Evolutionary conservation across 2,113 vertebrate species (phyloP).

Genomic region (Tragelaphus buxtoni): DNA sequence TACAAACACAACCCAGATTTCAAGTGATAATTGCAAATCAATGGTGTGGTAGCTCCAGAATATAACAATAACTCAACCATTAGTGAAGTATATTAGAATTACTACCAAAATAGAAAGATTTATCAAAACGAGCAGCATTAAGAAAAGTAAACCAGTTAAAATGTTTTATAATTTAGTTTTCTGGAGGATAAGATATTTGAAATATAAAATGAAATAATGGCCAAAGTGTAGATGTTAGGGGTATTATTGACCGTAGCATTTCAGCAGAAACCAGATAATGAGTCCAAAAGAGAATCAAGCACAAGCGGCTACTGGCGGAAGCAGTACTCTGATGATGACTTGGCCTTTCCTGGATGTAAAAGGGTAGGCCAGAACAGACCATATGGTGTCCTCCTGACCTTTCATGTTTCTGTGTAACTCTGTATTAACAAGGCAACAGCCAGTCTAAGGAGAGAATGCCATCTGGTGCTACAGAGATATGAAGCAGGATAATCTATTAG

Average conservation of each 20-base stretch:
- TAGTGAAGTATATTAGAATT: background rate
- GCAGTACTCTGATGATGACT: constrained; percentile 42
- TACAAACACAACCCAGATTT: background rate
- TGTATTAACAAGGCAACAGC: constrained; percentile 53
- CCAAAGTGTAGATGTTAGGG: fast-evolving
- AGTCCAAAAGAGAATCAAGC: background rate
- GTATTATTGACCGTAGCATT: background rate
- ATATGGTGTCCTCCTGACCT: constrained; percentile 72
- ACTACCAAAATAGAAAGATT: background rate
- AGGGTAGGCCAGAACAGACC: constrained; percentile 50
- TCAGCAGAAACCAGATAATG: background rate
- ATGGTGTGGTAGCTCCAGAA: no score
- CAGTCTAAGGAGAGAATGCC: constrained; percentile 48
- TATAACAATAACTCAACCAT: background rate
- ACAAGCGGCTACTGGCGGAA: constrained; percentile 26
- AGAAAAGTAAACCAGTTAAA: background rate
- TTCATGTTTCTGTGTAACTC: constrained; percentile 61
- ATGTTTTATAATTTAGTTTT: background rate
- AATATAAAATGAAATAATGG: background rate
- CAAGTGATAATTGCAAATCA: background rate
- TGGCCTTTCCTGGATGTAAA: constrained; percentile 66
- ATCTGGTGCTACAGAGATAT: constrained; percentile 65
- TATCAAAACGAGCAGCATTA: background rate
- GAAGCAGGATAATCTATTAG: constrained; percentile 54
- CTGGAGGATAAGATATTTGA: background rate